A percentile compares a stretch with the other conserved stretches of the same genome.
phyloP scores from a whole-genome alignment of 2,888 invertebrate genomes.

The Athalia cordata region DNA sequence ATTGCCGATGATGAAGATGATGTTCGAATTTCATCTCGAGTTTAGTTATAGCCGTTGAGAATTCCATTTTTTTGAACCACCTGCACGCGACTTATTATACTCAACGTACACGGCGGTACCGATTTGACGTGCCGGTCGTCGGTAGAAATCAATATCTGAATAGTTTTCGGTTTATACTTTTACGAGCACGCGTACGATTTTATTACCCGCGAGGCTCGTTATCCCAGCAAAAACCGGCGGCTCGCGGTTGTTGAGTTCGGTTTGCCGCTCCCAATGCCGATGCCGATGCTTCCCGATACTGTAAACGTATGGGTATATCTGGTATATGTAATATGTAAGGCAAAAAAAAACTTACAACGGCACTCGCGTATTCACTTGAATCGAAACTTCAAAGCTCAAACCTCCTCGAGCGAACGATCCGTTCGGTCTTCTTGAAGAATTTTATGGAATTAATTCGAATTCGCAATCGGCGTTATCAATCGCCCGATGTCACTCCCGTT shows the following conservation, averaged over 20 bases:
- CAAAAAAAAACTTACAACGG: slow-evolving; percentile 30
- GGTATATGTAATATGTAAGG: not conserved
- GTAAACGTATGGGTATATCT: no score
- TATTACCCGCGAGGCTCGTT: slow-evolving; percentile 45
- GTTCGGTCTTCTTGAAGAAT: slow-evolving; percentile 7
- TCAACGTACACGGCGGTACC: not conserved
- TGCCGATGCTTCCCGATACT: no score
- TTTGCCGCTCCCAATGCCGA: slow-evolving; percentile 21
- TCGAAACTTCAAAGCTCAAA: not conserved
- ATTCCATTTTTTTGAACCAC: no score
- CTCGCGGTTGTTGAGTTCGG: not conserved
- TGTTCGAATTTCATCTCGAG: no score
- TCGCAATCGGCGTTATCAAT: slow-evolving; percentile 27
- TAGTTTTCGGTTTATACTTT: slow-evolving; percentile 36
- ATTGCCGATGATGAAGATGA: no score
- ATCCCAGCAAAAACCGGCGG: slow-evolving; percentile 30
- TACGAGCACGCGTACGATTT: slow-evolving; percentile 45
- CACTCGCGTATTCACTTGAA: not conserved
- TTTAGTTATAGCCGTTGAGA: no score
- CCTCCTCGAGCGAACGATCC: not conserved
- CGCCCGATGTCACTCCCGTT: not conserved
- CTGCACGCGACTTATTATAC: no score
- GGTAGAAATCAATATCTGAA: slow-evolving; percentile 40
- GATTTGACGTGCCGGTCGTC: slow-evolving; percentile 13
- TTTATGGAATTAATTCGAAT: slow-evolving; percentile 16